A percentile compares a stretch with the other conserved stretches of the same genome.
These are phyloP conservation scores for Heterotilapia buettikoferi DNA, from an alignment of 2,113 vertebrate species.

Conservation along the genomic window DNA sequence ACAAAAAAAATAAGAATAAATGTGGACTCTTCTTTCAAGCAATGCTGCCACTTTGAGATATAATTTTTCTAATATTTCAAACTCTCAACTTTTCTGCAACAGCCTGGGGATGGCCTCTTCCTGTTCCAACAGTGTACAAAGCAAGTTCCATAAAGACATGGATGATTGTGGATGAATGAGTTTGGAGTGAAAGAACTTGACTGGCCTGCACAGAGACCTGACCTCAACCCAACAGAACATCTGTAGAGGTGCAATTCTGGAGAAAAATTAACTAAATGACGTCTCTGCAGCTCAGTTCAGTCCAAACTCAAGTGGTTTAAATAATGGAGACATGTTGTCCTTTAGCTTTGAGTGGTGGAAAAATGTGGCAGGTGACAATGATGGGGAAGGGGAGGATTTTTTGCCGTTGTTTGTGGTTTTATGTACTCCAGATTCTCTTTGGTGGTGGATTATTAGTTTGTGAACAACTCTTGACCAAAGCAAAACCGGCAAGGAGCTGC, in stretches of 20 bases:
- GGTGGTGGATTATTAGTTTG: not conserved
- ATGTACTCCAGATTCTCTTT: not conserved
- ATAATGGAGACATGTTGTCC: not conserved
- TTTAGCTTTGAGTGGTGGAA: not conserved
- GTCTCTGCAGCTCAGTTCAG: not conserved
- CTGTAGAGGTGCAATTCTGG: not conserved
- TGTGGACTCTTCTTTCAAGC: not conserved
- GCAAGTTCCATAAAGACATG: not conserved
- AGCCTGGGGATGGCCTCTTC: not conserved
- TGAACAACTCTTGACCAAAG: not conserved
- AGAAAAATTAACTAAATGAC: rapidly evolving
- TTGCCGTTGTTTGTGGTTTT: not conserved
- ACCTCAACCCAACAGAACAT: not conserved
- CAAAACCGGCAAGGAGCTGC: not conserved
- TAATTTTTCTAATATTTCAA: not conserved
- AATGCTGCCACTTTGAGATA: rapidly evolving
- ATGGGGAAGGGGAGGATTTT: rapidly evolving
- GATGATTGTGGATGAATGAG: rapidly evolving
- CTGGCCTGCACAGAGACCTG: not conserved
- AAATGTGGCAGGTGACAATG: not conserved
- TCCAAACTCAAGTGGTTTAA: not conserved
- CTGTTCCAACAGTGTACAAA: not conserved
- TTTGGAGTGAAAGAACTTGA: not conserved
- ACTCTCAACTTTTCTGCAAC: not conserved
- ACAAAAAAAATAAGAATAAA: rapidly evolving